Evolutionary conservation across 2,888 invertebrate species (phyloP).

Genomic region (Drosophila emarginata): DNA sequence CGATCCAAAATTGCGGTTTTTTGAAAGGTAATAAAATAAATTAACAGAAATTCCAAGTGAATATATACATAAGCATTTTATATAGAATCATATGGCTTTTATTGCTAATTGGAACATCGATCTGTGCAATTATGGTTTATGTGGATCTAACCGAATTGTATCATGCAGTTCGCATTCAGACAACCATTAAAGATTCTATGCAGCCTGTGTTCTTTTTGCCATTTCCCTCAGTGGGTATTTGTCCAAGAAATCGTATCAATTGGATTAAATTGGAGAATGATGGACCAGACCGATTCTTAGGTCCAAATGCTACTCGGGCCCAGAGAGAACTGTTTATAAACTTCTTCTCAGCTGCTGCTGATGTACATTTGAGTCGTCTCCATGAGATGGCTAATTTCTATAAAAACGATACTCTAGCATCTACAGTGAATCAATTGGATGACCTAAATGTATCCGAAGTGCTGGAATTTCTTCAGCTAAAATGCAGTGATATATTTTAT

Average conservation of each 20-base stretch:
- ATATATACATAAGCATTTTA: background rate
- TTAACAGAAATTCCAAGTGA: background rate
- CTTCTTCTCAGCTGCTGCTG: constrained; percentile 64
- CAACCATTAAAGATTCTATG: constrained; percentile 78
- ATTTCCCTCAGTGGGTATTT: constrained; percentile 80
- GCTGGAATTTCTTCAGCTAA: constrained; percentile 52
- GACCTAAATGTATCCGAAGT: constrained; percentile 69
- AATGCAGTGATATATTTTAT: constrained; percentile 80
- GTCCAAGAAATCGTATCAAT: constrained; percentile 76
- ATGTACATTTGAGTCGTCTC: constrained; percentile 60
- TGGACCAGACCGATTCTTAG: constrained; percentile 68
- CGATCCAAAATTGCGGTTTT: constrained; percentile 65
- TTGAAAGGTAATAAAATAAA: constrained; percentile 71
- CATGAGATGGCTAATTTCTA: constrained; percentile 53
- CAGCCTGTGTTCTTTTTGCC: constrained; percentile 71
- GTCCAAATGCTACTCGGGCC: constrained; percentile 57
- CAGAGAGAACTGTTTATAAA: constrained; percentile 58
- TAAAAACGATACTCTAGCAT: constrained; percentile 46
- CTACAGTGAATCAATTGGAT: constrained; percentile 62
- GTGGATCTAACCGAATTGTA: constrained; percentile 70
- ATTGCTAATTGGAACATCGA: constrained; percentile 66
- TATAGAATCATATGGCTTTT: constrained; percentile 75
- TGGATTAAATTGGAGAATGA: constrained; percentile 61
- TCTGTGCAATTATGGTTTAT: constrained; percentile 69
- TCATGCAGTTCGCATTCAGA: constrained; percentile 66